Percentiles rank a stretch among this genome's conserved stretches.
Evolutionary conservation across 2,888 invertebrate species (phyloP).

Genomic region (Laspeyria flexula): DNA sequence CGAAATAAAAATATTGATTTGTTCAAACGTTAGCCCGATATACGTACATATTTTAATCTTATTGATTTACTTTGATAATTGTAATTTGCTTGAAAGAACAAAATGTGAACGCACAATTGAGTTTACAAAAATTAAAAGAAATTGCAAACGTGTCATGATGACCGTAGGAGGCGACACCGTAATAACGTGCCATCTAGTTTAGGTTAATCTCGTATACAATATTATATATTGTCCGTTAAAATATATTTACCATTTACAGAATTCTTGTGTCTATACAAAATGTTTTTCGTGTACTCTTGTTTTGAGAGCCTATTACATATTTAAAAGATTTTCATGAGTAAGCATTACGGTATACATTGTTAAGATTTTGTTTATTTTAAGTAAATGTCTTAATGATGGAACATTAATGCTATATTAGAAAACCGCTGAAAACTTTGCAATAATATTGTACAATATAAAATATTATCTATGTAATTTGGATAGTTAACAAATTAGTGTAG

Average conservation of each 20-base stretch:
- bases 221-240: conserved; percentile 87
- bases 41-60: conserved; percentile 56
- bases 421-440: conserved; percentile 68
- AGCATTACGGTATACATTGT: conserved; percentile 63
- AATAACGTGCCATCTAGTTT: conserved; percentile 87
- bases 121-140: conserved; percentile 61
- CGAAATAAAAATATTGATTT: conserved; percentile 51
- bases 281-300: conserved; percentile 87
- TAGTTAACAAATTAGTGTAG: conserved; percentile 58
- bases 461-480: conserved; percentile 53
- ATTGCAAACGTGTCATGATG: conserved; percentile 68
- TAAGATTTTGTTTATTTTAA: conserved; percentile 58
- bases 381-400: conserved; percentile 49
- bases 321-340: conserved; percentile 72
- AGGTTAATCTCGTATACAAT: conserved; percentile 87
- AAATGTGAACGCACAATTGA: conserved; percentile 82
- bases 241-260: conserved; percentile 87
- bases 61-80: conserved; percentile 49
- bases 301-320: conserved; percentile 85
- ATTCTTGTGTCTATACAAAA: conserved; percentile 86
- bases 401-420: conserved; percentile 63
- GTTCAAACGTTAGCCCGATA: conserved; percentile 49
- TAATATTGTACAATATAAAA: conserved; percentile 69
- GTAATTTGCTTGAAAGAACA: conserved; percentile 62
- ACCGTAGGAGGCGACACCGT: conserved; percentile 85